Conservation (phyloP, 2,113 vertebrate genomes). For the Poeciliopsis prolifica region DNA sequence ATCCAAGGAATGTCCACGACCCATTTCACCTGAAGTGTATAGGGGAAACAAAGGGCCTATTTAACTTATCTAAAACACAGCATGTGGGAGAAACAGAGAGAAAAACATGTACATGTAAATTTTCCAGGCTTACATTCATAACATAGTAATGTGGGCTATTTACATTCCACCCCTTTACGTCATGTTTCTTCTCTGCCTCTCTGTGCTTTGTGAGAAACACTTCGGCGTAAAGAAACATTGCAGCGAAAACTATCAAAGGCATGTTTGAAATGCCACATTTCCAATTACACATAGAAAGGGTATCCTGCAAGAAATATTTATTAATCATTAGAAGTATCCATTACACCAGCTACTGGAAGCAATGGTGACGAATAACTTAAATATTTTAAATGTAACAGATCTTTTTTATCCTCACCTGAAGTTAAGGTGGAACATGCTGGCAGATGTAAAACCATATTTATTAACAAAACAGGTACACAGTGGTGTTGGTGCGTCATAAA, state of each 20-base stretch:
- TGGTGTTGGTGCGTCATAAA: background rate
- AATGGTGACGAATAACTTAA: too few species aligned
- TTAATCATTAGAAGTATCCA: background rate
- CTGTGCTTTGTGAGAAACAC: background rate
- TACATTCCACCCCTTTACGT: conserved; percentile 8
- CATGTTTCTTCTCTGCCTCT: conserved; percentile 3
- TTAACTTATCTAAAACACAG: background rate
- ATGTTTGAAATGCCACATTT: background rate
- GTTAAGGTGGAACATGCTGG: background rate
- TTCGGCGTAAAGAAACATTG: background rate
- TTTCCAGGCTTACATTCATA: background rate
- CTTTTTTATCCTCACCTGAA: background rate
- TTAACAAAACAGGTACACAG: conserved; percentile 27
- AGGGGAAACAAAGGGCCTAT: background rate
- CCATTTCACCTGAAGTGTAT: conserved; percentile 15
- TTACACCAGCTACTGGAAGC: background rate
- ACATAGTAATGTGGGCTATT: background rate
- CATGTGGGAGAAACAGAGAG: background rate
- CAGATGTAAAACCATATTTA: conserved; percentile 30
- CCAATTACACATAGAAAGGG: background rate
- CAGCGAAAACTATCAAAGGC: conserved; percentile 5
- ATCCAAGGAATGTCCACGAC: conserved; percentile 30
- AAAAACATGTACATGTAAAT: background rate
- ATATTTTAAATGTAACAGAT: background rate
- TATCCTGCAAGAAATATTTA: background rate